Conservation (phyloP, 2,113 vertebrate species). For the Butorides virescens region DNA sequence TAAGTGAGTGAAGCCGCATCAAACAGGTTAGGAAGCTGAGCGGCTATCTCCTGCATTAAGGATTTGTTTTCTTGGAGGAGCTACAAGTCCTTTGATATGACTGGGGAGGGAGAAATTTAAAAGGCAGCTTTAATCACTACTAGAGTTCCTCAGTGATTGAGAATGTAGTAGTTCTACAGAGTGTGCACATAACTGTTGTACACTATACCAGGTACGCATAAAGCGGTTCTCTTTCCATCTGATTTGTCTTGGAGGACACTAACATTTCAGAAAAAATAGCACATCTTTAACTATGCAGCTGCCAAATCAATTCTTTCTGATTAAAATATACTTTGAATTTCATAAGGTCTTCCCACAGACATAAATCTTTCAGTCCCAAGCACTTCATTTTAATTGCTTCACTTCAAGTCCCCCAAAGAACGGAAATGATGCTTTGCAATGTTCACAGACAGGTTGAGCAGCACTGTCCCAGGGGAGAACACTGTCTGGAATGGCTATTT, state of each 20-base stretch:
- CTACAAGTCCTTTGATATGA: neutral
- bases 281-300: neutral
- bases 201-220: neutral
- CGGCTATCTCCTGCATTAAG: neutral
- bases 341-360: neutral
- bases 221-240: neutral
- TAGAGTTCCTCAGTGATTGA: neutral
- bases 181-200: neutral
- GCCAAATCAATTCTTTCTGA: neutral
- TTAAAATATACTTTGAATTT: neutral
- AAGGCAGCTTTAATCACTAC: neutral
- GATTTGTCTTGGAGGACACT: neutral
- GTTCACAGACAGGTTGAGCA: neutral
- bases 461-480: neutral
- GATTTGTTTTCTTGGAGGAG: neutral
- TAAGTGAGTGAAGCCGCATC: neutral
- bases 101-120: neutral
- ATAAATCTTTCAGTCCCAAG: neutral
- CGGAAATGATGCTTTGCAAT: neutral
- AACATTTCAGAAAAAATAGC: neutral
- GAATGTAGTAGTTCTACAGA: neutral
- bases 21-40: neutral
- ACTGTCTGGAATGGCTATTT: neutral
- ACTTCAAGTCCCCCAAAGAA: neutral
- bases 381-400: slow-evolving; percentile 44